Evolutionary conservation across 2,888 invertebrate species (phyloP).

Genomic region (Sylvicola fuscatus): DNA sequence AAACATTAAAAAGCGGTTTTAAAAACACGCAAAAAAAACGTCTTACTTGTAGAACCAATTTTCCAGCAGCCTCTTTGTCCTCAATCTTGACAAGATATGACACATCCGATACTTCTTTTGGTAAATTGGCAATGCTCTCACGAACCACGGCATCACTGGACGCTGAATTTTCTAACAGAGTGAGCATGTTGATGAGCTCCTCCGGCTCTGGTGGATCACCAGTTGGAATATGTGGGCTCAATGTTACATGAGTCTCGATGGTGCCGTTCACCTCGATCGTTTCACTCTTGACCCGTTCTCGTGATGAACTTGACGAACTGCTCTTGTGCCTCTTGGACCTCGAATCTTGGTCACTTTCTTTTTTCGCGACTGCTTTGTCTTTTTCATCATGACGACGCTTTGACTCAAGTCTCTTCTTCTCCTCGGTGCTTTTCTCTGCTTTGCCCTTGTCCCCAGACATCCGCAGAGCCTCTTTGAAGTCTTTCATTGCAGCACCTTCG

Average conservation of each 20-base stretch:
- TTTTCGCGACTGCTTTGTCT: slow-evolving; percentile 9
- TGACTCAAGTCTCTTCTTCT: slow-evolving; percentile 3
- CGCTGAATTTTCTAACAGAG: slow-evolving; percentile 83
- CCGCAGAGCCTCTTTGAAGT: slow-evolving; percentile 46
- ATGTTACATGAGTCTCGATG: slow-evolving; percentile 51
- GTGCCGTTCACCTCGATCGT: slow-evolving; percentile 43
- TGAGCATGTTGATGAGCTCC: slow-evolving; percentile 63
- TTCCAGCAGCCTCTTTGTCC: slow-evolving; percentile 62
- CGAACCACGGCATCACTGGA: slow-evolving; percentile 86
- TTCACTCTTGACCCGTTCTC: slow-evolving; percentile 27
- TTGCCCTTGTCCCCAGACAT: slow-evolving; percentile 11
- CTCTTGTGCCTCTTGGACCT: slow-evolving; percentile 9
- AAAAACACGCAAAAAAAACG: neutral
- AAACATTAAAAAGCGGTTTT: neutral
- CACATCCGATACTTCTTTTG: slow-evolving; percentile 86
- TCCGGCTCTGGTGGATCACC: slow-evolving; percentile 78
- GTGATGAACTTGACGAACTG: slow-evolving; percentile 15
- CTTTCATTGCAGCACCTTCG: slow-evolving; percentile 55
- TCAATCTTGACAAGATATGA: slow-evolving; percentile 66
- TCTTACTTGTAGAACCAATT: slow-evolving; percentile 51
- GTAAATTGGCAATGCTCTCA: slow-evolving; percentile 82
- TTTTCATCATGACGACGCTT: neutral
- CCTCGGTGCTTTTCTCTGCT: slow-evolving; percentile 1
- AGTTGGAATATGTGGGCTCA: slow-evolving; percentile 59
- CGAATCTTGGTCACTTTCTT: slow-evolving; percentile 9